These are phyloP conservation scores for Lithophane ornitopus DNA, from an alignment of 2,888 invertebrate genomes.

Conservation along the genomic window DNA sequence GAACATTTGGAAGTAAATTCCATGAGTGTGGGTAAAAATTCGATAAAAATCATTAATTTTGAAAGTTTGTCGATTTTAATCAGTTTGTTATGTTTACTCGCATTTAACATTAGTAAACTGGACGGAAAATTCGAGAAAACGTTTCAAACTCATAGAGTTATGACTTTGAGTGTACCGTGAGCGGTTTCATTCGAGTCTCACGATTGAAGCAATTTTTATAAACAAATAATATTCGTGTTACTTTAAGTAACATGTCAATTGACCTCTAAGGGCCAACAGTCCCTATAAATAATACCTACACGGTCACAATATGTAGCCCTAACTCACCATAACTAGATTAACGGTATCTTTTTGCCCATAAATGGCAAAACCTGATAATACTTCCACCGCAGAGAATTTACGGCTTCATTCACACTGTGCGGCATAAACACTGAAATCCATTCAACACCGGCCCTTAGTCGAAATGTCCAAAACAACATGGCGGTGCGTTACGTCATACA, in stretches of 20 bases:
- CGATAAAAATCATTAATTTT: background rate
- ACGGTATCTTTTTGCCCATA: slow-evolving; percentile 50
- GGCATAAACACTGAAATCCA: slow-evolving; percentile 43
- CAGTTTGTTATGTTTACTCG: background rate
- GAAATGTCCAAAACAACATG: slow-evolving; percentile 42
- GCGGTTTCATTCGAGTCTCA: background rate
- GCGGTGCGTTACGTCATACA: slow-evolving; percentile 30
- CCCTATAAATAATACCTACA: slow-evolving; percentile 29
- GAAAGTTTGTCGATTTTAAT: background rate
- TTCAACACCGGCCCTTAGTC: slow-evolving; percentile 50
- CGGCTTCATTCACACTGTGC: slow-evolving; percentile 53
- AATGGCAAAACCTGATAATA: slow-evolving; percentile 47
- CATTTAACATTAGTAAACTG: background rate
- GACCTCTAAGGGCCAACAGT: no score
- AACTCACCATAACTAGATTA: slow-evolving; percentile 47
- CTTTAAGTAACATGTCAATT: background rate
- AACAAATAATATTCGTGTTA: background rate
- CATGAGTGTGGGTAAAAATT: background rate
- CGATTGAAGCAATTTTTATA: background rate
- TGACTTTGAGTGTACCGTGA: background rate
- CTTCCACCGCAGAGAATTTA: slow-evolving; percentile 47
- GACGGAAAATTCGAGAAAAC: background rate
- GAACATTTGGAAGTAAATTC: background rate
- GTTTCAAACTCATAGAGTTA: background rate
- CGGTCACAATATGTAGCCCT: slow-evolving; percentile 9